Conservation (phyloP, 2,797 vertebrate species). For the Sebastes oblongus region DNA sequence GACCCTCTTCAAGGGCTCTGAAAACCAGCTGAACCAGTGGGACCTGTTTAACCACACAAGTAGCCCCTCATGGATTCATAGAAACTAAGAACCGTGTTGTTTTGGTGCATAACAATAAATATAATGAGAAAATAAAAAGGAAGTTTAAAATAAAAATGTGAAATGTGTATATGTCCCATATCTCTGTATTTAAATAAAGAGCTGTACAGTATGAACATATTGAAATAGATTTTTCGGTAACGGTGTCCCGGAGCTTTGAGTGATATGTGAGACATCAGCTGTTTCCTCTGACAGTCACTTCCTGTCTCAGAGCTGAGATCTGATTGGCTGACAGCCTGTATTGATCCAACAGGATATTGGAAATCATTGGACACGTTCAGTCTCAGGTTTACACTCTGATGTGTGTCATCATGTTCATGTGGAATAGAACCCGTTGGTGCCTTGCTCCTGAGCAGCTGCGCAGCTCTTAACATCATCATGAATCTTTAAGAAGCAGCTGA, state of each 20-base stretch:
- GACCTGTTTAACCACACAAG: not conserved
- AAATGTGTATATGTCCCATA: too few relatives aligned
- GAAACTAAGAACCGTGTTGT: too few relatives aligned
- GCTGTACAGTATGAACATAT: too few relatives aligned
- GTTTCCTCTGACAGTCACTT: not conserved
- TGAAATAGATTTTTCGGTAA: too few relatives aligned
- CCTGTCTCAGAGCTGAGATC: not conserved
- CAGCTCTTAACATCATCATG: constrained; percentile 1
- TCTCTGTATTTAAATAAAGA: too few relatives aligned
- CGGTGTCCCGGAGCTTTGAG: too few relatives aligned
- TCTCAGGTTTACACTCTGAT: not conserved
- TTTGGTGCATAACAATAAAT: too few relatives aligned
- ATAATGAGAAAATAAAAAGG: too few relatives aligned
- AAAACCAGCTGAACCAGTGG: too few relatives aligned
- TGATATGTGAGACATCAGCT: not conserved
- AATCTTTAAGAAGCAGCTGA: constrained; percentile 50
- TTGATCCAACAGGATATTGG: not conserved
- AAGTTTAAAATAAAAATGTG: too few relatives aligned
- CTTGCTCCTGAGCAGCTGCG: constrained; percentile 18
- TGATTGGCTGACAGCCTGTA: not conserved
- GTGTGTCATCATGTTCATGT: not conserved
- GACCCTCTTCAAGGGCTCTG: too few relatives aligned
- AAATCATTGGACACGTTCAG: not conserved
- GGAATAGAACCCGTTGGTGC: not conserved
- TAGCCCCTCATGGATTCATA: too few relatives aligned